Evolutionary conservation across 2,113 vertebrate genomes (phyloP).

Genomic region (Fulica atra): DNA sequence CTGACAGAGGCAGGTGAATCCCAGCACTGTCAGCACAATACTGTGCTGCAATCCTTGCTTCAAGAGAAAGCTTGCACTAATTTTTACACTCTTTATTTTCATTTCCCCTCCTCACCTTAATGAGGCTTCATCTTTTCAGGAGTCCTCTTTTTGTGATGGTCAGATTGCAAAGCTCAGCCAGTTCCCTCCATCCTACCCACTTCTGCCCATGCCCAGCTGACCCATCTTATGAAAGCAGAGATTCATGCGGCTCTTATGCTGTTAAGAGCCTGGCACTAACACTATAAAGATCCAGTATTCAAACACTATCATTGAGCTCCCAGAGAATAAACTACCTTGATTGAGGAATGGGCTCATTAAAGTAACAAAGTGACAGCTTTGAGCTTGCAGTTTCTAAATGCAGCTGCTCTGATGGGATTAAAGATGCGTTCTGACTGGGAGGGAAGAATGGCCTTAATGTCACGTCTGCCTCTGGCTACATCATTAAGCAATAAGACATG

Average conservation of each 20-base stretch:
- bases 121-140: background rate
- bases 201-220: background rate
- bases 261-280: background rate
- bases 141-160: background rate
- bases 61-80: background rate
- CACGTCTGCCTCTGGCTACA: conserved; percentile 24
- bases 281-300: conserved; percentile 28
- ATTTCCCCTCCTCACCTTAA: background rate
- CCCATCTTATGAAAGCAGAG: background rate
- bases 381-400: conserved; percentile 36
- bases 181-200: background rate
- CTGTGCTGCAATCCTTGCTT: background rate
- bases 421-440: background rate
- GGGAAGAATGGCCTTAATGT: conserved; percentile 33
- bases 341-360: conserved; percentile 49
- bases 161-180: background rate
- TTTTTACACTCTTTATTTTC: background rate
- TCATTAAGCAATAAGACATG: conserved; percentile 27
- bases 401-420: conserved; percentile 29
- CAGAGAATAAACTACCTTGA: conserved; percentile 29
- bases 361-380: conserved; percentile 19
- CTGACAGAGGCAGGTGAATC: conserved; percentile 20
- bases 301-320: background rate
- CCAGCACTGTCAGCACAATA: background rate
- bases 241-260: background rate